Evolutionary conservation across 2,888 invertebrate species (phyloP).

Genomic region (Ichneumoninae sp.): DNA sequence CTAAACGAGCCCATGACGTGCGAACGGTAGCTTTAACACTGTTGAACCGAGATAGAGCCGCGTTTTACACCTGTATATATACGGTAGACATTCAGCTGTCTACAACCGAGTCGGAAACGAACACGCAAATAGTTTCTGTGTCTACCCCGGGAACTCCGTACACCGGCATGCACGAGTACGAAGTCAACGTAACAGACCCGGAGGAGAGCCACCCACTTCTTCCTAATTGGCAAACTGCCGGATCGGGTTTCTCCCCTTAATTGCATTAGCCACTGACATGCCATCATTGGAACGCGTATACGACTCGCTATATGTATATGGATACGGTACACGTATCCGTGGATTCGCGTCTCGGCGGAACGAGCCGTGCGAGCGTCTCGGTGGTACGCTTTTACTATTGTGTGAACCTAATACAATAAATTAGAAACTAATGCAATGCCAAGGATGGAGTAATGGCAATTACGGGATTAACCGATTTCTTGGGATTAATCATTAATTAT

Average conservation of each 20-base stretch:
- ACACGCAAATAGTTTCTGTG: constrained; percentile 69
- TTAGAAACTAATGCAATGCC: constrained; percentile 30
- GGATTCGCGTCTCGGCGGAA: constrained; percentile 17
- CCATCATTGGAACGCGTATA: constrained; percentile 69
- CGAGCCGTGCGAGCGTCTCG: constrained; percentile 33
- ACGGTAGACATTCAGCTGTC: constrained; percentile 7
- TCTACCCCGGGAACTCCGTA: constrained; percentile 27
- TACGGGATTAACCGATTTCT: background rate
- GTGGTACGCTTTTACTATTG: constrained; percentile 4
- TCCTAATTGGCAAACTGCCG: constrained; percentile 80
- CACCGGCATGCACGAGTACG: constrained; percentile 29
- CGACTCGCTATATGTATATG: constrained; percentile 22
- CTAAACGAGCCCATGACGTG: constrained; percentile 56
- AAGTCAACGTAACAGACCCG: constrained; percentile 58
- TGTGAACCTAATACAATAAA: constrained; percentile 14
- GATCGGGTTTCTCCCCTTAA: constrained; percentile 80
- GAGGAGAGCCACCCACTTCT: constrained; percentile 72
- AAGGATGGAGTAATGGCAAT: constrained; percentile 26
- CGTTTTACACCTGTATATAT: constrained; percentile 1
- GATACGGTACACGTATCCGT: constrained; percentile 10
- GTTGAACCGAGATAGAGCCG: constrained; percentile 19
- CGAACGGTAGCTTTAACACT: constrained; percentile 46
- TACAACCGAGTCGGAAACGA: constrained; percentile 64
- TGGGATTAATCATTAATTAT: background rate
- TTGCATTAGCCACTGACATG: constrained; percentile 79